Base-by-base conservation (phyloP, 2,888 invertebrate species). In the Pteria penguin region DNA sequence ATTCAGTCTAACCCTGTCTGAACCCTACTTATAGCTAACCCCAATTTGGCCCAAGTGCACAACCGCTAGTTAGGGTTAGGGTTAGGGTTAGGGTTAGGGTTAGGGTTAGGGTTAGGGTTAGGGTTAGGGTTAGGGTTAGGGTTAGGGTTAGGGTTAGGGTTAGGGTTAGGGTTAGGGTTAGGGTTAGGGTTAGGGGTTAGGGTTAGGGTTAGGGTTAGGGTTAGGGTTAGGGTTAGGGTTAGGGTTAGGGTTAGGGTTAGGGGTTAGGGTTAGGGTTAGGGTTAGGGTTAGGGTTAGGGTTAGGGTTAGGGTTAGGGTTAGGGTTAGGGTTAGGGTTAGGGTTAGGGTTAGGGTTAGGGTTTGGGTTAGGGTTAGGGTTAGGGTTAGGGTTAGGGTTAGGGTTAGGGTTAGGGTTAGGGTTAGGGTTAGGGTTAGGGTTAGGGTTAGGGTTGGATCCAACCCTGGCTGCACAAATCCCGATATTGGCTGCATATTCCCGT, bases 101-200 rank as follows among this genome's bases (percentile, higher is more conserved):
- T 67, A 67, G 73, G 73, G 73, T 73, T 73, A 73, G 73, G 73
- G 73, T 73, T 76, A 74, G 81, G 78, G 73, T 78, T 78, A 74
- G 76, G 78, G 76, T 81, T 75, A 72, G 78, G 78, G 81, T 76
- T 81, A 81, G 81, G 78, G 78, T 74, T 66, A 58, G 72, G 72
- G 55, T 63, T 54, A 36, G 72, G 72, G 63, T 72, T 72, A 72
- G 72, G 72, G 72, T 72, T 72, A 69, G 68, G 57, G 57, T 58
- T 18, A 58, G 68, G n/a, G n/a, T n/a, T n/a, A n/a, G n/a, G n/a
- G n/a, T n/a, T n/a, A n/a, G n/a, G n/a, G n/a, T n/a, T n/a, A n/a
- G n/a, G 72, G 65, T 66, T 66, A 60, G n/a, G n/a, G n/a, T n/a
- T n/a, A n/a, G n/a, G n/a, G n/a, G n/a, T n/a, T n/a, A n/a, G n/a